These are phyloP conservation scores for Watsonalla binaria DNA, from an alignment of 2,888 invertebrate genomes.

Conservation along the genomic window DNA sequence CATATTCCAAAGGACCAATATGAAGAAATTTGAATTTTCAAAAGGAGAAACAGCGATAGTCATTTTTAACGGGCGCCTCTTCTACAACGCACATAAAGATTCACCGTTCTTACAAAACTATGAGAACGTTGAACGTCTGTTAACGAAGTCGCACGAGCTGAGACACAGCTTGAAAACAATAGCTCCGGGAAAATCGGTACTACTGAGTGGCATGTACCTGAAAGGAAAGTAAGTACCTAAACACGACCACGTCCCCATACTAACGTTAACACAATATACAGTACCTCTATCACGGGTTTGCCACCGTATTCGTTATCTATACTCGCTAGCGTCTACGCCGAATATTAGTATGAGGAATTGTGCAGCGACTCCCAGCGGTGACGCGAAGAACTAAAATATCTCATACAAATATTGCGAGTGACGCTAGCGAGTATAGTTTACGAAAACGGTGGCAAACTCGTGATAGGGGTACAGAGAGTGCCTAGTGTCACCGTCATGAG, in stretches of 20 bases:
- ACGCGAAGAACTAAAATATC: too few species aligned
- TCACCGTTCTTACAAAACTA: slow-evolving; percentile 22
- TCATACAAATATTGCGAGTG: too few species aligned
- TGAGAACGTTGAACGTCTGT: slow-evolving; percentile 25
- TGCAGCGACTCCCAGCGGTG: too few species aligned
- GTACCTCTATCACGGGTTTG: too few species aligned
- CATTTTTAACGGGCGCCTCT: neutral
- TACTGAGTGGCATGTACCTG: slow-evolving; percentile 19
- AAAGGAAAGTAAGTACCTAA: slow-evolving; percentile 23
- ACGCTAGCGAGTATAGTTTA: too few species aligned
- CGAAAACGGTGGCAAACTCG: too few species aligned
- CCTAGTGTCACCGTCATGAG: too few species aligned
- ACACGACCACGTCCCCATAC: too few species aligned
- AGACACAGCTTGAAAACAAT: slow-evolving; percentile 21
- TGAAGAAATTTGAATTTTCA: slow-evolving; percentile 1
- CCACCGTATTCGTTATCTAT: too few species aligned
- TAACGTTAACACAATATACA: neutral
- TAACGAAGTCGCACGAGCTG: slow-evolving; percentile 26
- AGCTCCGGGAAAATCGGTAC: slow-evolving; percentile 13
- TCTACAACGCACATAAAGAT: slow-evolving; percentile 13
- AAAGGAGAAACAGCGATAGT: neutral
- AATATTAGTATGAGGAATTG: too few species aligned
- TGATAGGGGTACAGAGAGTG: too few species aligned
- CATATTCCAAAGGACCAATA: neutral
- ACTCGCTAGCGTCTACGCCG: too few species aligned